Conservation (phyloP, 2,113 vertebrate genomes). For the Lamprotornis superbus region DNA sequence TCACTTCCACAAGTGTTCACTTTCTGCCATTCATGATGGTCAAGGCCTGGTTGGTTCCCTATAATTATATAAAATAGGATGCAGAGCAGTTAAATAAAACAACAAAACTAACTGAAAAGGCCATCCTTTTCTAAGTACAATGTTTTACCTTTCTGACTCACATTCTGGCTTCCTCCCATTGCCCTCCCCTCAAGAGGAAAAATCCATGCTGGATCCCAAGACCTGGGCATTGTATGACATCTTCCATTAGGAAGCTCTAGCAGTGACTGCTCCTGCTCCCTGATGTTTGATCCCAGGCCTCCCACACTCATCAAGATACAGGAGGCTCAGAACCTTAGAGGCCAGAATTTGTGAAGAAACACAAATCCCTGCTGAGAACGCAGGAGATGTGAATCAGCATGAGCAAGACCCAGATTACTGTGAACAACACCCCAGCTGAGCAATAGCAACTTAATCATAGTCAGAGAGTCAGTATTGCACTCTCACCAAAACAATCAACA, state of each 20-base stretch:
- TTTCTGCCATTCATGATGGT: not conserved
- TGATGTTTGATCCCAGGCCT: not conserved
- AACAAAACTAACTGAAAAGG: not conserved
- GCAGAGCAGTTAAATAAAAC: not conserved
- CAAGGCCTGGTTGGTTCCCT: not conserved
- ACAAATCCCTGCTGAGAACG: not conserved
- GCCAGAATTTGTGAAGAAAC: not conserved
- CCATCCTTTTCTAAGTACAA: not conserved
- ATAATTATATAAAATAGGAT: not conserved
- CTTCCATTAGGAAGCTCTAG: not conserved
- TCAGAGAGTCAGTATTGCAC: not conserved
- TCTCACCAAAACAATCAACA: not conserved
- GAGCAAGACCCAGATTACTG: conserved; percentile 27
- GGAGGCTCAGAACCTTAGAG: not conserved
- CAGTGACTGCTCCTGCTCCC: not conserved
- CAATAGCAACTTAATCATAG: not conserved
- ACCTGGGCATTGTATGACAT: not conserved
- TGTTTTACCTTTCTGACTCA: not conserved
- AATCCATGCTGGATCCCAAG: not conserved
- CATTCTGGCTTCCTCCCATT: not conserved
- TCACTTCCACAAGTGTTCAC: not conserved
- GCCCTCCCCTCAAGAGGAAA: not conserved
- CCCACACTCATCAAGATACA: not conserved
- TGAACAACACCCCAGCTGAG: not conserved
- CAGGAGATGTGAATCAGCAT: conserved; percentile 29